Evolutionary conservation across 1,140 invertebrate genomes (phyloP).

Genomic region (Euglossa dilemma): DNA sequence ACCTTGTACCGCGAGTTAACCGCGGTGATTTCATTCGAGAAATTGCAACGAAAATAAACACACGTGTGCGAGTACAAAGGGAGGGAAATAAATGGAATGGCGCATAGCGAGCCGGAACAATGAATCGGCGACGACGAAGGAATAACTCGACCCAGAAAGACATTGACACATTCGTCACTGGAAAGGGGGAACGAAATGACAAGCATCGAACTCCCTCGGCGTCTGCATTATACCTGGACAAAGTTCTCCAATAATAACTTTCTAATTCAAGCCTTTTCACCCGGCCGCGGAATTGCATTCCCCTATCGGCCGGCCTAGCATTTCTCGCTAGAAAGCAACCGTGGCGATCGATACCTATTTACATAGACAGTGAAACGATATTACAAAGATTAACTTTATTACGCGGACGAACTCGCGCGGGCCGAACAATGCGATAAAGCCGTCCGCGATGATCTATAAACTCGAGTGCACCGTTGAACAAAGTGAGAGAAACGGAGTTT

Average conservation of each 20-base stretch:
- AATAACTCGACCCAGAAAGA: too few relatives aligned
- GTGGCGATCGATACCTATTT: conserved; percentile 5
- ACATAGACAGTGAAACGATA: not conserved
- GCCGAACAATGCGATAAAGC: conserved; percentile 8
- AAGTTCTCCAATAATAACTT: conserved; percentile 11
- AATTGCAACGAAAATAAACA: too few relatives aligned
- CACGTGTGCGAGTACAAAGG: too few relatives aligned
- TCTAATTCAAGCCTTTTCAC: not conserved
- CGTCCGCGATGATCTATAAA: conserved; percentile 2
- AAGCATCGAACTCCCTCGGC: not conserved
- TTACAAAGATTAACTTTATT: conserved; percentile 20
- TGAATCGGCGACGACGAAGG: too few relatives aligned
- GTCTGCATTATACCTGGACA: not conserved
- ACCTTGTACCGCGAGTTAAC: too few relatives aligned
- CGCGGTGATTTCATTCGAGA: too few relatives aligned
- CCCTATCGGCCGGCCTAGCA: not conserved
- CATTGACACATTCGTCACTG: too few relatives aligned
- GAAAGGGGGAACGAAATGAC: too few relatives aligned
- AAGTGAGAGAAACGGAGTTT: not conserved
- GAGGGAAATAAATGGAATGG: too few relatives aligned
- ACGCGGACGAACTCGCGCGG: not conserved
- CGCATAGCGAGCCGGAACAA: too few relatives aligned
- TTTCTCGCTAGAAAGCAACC: not conserved
- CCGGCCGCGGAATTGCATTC: not conserved
- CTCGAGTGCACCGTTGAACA: not conserved